Evolutionary conservation across 2,888 invertebrate species (phyloP).

Genomic region (Seira ritae): DNA sequence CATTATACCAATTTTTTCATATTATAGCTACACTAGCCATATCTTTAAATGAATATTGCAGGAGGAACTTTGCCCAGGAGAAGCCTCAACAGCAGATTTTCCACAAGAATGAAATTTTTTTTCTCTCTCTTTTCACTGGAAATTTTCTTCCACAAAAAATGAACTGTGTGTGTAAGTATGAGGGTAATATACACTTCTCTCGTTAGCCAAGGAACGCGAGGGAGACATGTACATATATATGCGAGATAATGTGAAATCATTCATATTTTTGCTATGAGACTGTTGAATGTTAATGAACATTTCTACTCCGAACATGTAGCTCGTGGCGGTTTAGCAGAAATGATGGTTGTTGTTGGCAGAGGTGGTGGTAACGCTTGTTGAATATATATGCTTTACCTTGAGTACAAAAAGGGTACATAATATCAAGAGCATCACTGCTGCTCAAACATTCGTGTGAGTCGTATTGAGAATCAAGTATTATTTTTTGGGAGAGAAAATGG

Average conservation of each 20-base stretch:
- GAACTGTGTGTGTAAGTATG: constrained; percentile 18
- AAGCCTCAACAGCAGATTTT: constrained; percentile 40
- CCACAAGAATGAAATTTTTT: constrained; percentile 55
- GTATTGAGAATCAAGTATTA: no score
- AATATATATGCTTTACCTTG: constrained; percentile 45
- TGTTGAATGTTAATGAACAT: constrained; percentile 61
- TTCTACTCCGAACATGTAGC: constrained; percentile 28
- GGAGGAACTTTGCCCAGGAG: no score
- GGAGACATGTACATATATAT: neutral
- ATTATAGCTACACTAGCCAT: no score
- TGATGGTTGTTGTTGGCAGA: constrained; percentile 13
- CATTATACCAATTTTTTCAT: no score
- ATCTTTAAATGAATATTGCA: no score
- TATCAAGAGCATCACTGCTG: no score
- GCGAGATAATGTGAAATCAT: neutral
- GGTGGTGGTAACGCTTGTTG: constrained; percentile 54
- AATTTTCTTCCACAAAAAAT: constrained; percentile 35
- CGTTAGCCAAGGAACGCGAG: no score
- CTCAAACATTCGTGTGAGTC: no score
- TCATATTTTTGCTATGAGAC: constrained; percentile 33
- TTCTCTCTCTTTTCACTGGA: neutral
- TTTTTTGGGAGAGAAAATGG: neutral
- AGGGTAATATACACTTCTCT: neutral
- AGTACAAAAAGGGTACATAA: neutral
- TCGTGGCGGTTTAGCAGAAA: constrained; percentile 29